Conservation (phyloP, 1,140 invertebrate genomes). For the Orchestia grillus region DNA sequence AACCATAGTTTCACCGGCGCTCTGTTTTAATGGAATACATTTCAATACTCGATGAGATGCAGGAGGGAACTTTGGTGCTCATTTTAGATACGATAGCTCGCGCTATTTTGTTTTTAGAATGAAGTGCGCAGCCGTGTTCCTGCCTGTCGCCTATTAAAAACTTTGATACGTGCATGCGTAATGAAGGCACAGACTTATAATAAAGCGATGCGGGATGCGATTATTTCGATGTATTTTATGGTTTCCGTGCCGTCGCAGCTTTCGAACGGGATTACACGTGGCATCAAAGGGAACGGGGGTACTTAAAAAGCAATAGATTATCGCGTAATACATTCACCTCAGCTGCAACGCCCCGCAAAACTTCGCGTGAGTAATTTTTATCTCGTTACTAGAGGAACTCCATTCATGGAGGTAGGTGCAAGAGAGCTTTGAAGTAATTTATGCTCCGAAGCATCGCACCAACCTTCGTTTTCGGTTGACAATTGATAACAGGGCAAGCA, state of each 20-base stretch:
- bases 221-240: not conserved
- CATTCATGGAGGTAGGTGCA: not conserved
- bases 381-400: not conserved
- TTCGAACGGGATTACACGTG: not conserved
- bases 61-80: not conserved
- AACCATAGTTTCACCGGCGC: not conserved
- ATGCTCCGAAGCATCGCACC: not conserved
- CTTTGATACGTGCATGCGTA: not conserved
- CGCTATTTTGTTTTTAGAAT: not conserved
- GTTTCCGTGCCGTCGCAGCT: not conserved
- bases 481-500: not conserved
- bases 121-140: not conserved
- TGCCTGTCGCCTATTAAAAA: not conserved
- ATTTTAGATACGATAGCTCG: not conserved
- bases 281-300: not conserved
- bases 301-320: not conserved
- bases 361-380: not conserved
- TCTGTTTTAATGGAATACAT: constrained; percentile 10
- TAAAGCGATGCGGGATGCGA: not conserved
- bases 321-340: not conserved
- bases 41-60: not conserved
- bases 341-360: not conserved
- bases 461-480: not conserved
- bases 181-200: not conserved
- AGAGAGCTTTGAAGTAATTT: not conserved